These are phyloP conservation scores for Pangasius mekongensis DNA, from an alignment of 2,797 vertebrate genomes.

Conservation along the genomic window DNA sequence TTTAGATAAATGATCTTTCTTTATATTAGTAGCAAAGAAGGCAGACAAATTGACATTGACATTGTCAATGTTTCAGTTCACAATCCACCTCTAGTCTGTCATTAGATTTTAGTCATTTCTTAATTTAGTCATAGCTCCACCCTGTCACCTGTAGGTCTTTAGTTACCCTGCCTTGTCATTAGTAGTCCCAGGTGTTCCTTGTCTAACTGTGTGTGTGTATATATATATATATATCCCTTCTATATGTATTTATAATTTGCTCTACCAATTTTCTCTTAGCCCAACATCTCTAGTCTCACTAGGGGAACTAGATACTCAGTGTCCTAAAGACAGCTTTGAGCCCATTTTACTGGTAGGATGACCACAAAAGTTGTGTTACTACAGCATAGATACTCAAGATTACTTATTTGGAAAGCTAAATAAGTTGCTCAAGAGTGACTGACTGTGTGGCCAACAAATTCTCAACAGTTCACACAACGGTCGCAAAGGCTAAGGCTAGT, in stretches of 20 bases:
- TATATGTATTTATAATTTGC: too few relatives aligned
- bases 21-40: neutral
- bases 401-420: neutral
- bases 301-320: too few relatives aligned
- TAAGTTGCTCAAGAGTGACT: neutral
- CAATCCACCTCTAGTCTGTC: neutral
- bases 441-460: neutral
- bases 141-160: neutral
- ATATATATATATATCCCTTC: too few relatives aligned
- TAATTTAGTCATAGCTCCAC: neutral
- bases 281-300: too few relatives aligned
- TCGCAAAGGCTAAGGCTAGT: neutral
- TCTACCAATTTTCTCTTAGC: too few relatives aligned
- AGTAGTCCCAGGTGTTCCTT: neutral
- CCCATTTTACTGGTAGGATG: neutral
- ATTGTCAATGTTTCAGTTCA: neutral
- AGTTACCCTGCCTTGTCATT: neutral
- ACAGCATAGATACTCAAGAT: neutral
- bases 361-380: neutral
- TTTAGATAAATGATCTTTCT: neutral
- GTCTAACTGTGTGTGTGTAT: too few relatives aligned
- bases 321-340: too few relatives aligned
- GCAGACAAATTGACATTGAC: neutral
- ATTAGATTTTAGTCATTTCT: neutral
- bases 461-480: neutral